Conservation (phyloP, 2,888 invertebrate species). For the Hedya salicella region DNA sequence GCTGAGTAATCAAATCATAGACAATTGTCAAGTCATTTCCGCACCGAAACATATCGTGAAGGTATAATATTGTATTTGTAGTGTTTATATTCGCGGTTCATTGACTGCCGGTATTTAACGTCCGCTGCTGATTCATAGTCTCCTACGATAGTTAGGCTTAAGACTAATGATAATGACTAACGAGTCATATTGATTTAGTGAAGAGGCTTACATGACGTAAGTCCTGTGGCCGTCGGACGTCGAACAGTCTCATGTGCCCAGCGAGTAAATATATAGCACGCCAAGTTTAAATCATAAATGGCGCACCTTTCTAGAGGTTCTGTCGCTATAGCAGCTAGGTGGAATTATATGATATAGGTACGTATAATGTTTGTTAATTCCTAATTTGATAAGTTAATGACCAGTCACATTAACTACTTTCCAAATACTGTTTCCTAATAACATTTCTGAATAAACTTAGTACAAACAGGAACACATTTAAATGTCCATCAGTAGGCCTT, state of each 20-base stretch:
- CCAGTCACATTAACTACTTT: no score
- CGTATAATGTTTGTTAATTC: background rate
- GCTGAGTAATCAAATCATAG: no score
- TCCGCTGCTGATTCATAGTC: constrained; percentile 26
- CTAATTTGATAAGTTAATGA: no score
- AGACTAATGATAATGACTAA: constrained; percentile 29
- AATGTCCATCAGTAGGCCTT: no score
- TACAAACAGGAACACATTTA: no score
- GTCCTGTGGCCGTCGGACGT: constrained; percentile 17
- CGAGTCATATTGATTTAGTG: constrained; percentile 23
- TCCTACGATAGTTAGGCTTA: constrained; percentile 15
- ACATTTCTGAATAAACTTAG: no score
- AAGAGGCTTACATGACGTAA: constrained; percentile 28
- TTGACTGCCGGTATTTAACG: constrained; percentile 26
- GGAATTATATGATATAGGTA: background rate
- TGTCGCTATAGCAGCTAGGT: background rate
- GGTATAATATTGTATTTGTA: no score
- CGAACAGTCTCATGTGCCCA: constrained; percentile 36
- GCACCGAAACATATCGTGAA: constrained; percentile 6
- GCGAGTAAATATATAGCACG: constrained; percentile 9
- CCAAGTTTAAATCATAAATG: constrained; percentile 23
- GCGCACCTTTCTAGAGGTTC: constrained; percentile 5
- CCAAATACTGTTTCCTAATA: no score
- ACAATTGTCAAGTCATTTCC: constrained; percentile 11
- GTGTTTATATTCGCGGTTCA: constrained; percentile 36